phyloP scores from a whole-genome alignment of 2,113 vertebrate species.

The Oncorhynchus keta region DNA sequence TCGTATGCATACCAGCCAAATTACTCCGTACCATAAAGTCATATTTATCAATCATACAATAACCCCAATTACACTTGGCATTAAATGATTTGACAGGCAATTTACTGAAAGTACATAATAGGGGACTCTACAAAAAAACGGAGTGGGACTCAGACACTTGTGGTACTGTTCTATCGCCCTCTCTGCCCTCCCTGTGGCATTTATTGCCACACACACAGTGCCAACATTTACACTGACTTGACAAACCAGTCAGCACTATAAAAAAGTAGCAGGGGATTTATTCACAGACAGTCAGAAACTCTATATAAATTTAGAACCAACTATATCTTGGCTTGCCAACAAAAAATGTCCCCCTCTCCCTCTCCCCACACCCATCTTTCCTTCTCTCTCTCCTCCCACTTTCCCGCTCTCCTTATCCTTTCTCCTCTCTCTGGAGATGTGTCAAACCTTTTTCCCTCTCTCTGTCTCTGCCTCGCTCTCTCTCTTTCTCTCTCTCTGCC shows the following conservation, averaged over 20 bases:
- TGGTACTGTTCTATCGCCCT: constrained; percentile 30
- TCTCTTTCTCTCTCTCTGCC: constrained; percentile 23
- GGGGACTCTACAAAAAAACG: constrained; percentile 29
- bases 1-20: no score
- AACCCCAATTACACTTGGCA: not conserved
- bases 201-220: constrained; percentile 23
- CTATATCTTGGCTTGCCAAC: constrained; percentile 26
- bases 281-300: constrained; percentile 20
- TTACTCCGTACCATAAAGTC: no score
- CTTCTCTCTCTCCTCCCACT: constrained; percentile 1
- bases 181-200: constrained; percentile 30
- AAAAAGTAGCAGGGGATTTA: constrained; percentile 47
- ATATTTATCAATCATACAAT: no score
- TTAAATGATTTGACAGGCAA: not conserved
- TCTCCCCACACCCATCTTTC: not conserved
- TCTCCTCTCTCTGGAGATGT: constrained; percentile 28
- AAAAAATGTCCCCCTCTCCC: not conserved
- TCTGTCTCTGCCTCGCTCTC: constrained; percentile 5
- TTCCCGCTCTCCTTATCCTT: not conserved
- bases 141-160: constrained; percentile 37
- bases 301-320: constrained; percentile 38
- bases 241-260: constrained; percentile 41
- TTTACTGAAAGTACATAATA: constrained; percentile 12
- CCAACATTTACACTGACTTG: constrained; percentile 53
- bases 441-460: constrained; percentile 20